Percentiles rank a stretch among this genome's conserved stretches.
phyloP scores from a whole-genome alignment of 2,113 vertebrate genomes.

The Chionodraco myersi region DNA sequence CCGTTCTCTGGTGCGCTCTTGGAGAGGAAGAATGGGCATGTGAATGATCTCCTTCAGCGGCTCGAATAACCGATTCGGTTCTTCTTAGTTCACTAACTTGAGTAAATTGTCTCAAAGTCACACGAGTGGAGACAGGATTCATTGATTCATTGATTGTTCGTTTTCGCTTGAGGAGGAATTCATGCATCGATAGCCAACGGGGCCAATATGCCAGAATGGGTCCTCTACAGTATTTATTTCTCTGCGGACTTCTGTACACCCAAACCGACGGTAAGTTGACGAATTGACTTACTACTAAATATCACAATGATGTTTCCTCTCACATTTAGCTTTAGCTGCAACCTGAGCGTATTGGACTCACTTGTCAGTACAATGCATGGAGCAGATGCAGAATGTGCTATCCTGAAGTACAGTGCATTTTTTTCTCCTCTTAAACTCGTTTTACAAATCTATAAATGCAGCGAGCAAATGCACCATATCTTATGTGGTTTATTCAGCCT shows the following conservation, averaged over 20 bases:
- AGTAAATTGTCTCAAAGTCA: slow-evolving; percentile 37
- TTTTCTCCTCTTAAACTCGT: slow-evolving; percentile 3
- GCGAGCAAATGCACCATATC: background rate
- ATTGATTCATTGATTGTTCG: slow-evolving; percentile 45
- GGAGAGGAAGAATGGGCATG: slow-evolving; percentile 65
- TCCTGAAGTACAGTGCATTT: slow-evolving; percentile 10
- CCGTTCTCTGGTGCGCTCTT: slow-evolving; percentile 65
- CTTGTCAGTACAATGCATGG: slow-evolving; percentile 29
- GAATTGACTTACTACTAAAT: background rate
- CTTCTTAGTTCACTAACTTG: slow-evolving; percentile 29
- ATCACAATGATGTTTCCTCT: background rate
- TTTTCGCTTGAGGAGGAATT: slow-evolving; percentile 70
- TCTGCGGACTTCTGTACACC: slow-evolving; percentile 81
- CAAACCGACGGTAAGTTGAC: slow-evolving; percentile 75
- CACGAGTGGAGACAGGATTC: slow-evolving; percentile 47
- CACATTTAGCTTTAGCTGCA: slow-evolving; percentile 4
- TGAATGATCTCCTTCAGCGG: slow-evolving; percentile 24
- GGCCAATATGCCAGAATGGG: slow-evolving; percentile 84
- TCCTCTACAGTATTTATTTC: slow-evolving; percentile 80
- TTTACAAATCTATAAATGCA: background rate
- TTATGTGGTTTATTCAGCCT: slow-evolving; percentile 17
- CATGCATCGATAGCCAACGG: slow-evolving; percentile 71
- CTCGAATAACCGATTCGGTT: slow-evolving; percentile 23
- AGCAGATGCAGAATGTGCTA: background rate
- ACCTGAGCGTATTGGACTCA: slow-evolving; percentile 24